phyloP scores from a whole-genome alignment of 2,888 invertebrate genomes.

The Chesias legatella region DNA sequence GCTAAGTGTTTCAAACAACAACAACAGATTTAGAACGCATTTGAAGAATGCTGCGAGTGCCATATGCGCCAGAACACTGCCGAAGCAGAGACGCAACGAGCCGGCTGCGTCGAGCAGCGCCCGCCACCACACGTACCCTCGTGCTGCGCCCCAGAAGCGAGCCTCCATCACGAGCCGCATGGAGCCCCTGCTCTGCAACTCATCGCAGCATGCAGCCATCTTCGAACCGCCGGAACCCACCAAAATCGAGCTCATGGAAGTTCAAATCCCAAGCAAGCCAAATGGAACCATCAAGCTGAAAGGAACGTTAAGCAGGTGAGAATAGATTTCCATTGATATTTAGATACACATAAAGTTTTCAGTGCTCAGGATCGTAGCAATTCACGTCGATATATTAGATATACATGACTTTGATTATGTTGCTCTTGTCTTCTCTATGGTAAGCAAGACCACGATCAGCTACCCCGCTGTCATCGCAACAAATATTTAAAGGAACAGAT shows the following conservation, averaged over 20 bases:
- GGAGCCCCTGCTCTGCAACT: slow-evolving; percentile 55
- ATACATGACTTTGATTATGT: too few relatives aligned
- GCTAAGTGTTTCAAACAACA: slow-evolving; percentile 71
- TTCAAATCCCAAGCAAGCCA: slow-evolving; percentile 36
- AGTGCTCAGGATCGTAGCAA: too few relatives aligned
- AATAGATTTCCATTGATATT: slow-evolving; percentile 6
- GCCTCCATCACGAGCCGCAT: slow-evolving; percentile 60
- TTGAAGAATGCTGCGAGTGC: slow-evolving; percentile 74
- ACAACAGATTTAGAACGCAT: slow-evolving; percentile 65
- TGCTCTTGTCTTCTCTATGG: too few relatives aligned
- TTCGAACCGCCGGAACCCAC: slow-evolving; percentile 45
- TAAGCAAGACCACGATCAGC: too few relatives aligned
- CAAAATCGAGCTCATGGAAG: slow-evolving; percentile 41
- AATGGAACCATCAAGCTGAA: slow-evolving; percentile 57
- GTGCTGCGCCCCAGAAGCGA: slow-evolving; percentile 61
- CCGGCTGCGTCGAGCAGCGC: slow-evolving; percentile 46
- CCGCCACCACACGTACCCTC: slow-evolving; percentile 69
- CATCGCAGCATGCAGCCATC: slow-evolving; percentile 37
- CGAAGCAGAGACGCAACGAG: slow-evolving; percentile 69
- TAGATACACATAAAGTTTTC: too few relatives aligned
- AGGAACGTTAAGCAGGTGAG: slow-evolving; percentile 67
- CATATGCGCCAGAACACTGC: slow-evolving; percentile 68
- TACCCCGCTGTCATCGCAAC: too few relatives aligned
- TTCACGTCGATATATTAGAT: too few relatives aligned
- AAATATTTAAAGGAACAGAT: too few relatives aligned